Percentiles rank a stretch among this genome's conserved stretches.
Conservation (phyloP, 1,140 invertebrate genomes). For the Episyrphus balteatus region DNA sequence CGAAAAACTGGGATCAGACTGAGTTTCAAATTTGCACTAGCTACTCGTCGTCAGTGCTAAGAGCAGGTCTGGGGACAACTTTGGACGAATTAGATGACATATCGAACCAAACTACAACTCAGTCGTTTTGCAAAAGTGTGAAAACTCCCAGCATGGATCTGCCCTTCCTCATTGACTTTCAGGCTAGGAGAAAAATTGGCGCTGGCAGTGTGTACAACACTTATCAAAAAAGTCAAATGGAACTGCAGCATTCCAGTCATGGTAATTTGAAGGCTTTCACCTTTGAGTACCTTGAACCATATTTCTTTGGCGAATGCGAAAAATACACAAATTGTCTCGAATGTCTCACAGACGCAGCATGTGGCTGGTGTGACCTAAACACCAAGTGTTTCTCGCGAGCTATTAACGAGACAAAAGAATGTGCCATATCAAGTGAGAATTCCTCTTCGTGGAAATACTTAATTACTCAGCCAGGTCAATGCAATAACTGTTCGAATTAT, state of each 20-base stretch:
- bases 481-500: slow-evolving; percentile 76
- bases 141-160: slow-evolving; percentile 44
- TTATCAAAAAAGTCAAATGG: slow-evolving; percentile 66
- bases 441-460: slow-evolving; percentile 62
- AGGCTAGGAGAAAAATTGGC: slow-evolving; percentile 42
- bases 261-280: slow-evolving; percentile 71
- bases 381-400: slow-evolving; percentile 50
- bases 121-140: slow-evolving; percentile 49
- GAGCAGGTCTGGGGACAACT: slow-evolving; percentile 32
- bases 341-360: slow-evolving; percentile 77
- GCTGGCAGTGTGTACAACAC: slow-evolving; percentile 24
- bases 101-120: slow-evolving; percentile 55
- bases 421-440: slow-evolving; percentile 38
- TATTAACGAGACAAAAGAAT: slow-evolving; percentile 51
- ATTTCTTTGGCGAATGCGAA: slow-evolving; percentile 62
- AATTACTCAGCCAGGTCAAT: slow-evolving; percentile 66
- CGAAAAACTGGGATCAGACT: slow-evolving; percentile 52
- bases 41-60: slow-evolving; percentile 50
- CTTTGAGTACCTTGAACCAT: slow-evolving; percentile 82
- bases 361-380: slow-evolving; percentile 78
- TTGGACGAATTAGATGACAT: slow-evolving; percentile 38
- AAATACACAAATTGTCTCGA: slow-evolving; percentile 73
- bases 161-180: slow-evolving; percentile 56
- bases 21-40: slow-evolving; percentile 65
- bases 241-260: slow-evolving; percentile 57